These are phyloP conservation scores for Pao palembangensis DNA, from an alignment of 2,113 vertebrate species.

Conservation along the genomic window DNA sequence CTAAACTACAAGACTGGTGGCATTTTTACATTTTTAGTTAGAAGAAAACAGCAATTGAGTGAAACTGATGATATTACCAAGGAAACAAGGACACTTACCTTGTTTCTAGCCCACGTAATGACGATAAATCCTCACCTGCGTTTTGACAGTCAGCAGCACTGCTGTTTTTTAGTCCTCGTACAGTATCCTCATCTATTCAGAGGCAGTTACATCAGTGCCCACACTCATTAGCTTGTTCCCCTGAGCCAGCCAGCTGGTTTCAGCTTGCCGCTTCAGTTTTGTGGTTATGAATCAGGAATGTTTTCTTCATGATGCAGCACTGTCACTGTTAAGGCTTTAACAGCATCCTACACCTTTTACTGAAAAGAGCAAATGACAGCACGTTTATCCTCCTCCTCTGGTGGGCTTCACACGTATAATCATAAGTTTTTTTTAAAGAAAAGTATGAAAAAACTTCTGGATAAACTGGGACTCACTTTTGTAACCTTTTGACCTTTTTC, in stretches of 20 bases:
- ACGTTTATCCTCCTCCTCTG: slow-evolving; percentile 11
- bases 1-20: no score
- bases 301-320: slow-evolving; percentile 39
- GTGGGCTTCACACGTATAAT: slow-evolving; percentile 15
- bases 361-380: slow-evolving; percentile 19
- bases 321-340: slow-evolving; percentile 23
- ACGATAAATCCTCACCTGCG: no score
- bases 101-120: no score
- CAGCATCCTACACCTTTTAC: slow-evolving; percentile 7
- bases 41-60: no score
- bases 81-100: no score
- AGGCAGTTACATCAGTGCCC: slow-evolving; percentile 48
- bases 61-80: no score
- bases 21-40: no score
- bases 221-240: slow-evolving; percentile 47
- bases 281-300: slow-evolving; percentile 35
- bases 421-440: slow-evolving; percentile 4
- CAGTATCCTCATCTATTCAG: slow-evolving; percentile 51
- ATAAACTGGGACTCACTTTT: not conserved
- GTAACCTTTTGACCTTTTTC: slow-evolving; percentile 8
- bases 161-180: slow-evolving; percentile 4
- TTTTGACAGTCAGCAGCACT: no score
- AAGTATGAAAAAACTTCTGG: not conserved
- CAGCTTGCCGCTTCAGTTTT: slow-evolving; percentile 45
- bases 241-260: slow-evolving; percentile 48